A percentile compares a stretch with the other conserved stretches of the same genome.
Evolutionary conservation across 2,888 invertebrate genomes (phyloP).

Genomic region (Euzophera pinguis): DNA sequence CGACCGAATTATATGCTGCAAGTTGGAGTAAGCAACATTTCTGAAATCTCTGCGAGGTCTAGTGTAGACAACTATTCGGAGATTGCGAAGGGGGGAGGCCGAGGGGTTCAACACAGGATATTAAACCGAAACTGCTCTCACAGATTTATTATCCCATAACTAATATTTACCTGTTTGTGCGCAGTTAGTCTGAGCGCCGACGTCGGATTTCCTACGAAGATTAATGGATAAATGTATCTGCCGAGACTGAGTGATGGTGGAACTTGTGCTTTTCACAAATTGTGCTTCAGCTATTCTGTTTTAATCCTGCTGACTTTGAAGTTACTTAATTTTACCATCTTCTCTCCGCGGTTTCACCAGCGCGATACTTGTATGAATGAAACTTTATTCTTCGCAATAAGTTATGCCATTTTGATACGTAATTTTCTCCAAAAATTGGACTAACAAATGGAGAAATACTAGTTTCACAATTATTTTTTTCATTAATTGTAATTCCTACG

Average conservation of each 20-base stretch:
- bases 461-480: too few species aligned
- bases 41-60: neutral
- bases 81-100: conserved; percentile 25
- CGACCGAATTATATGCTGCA: conserved; percentile 2
- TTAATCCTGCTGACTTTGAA: neutral
- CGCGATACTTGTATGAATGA: too few species aligned
- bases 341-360: too few species aligned
- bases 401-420: too few species aligned
- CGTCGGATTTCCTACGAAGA: conserved; percentile 3
- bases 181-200: conserved; percentile 4
- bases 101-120: conserved; percentile 35
- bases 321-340: neutral
- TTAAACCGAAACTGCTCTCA: conserved; percentile 39
- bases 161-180: conserved; percentile 43
- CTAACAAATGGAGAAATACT: too few species aligned
- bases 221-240: conserved; percentile 8
- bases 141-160: conserved; percentile 43
- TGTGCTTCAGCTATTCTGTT: neutral
- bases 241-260: neutral
- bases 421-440: too few species aligned
- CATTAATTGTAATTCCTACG: too few species aligned
- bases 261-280: neutral
- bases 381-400: too few species aligned
- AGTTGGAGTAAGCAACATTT: conserved; percentile 5
- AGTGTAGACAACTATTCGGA: conserved; percentile 30